phyloP scores from a whole-genome alignment of 2,888 invertebrate species.

The Tridacna gigas region DNA sequence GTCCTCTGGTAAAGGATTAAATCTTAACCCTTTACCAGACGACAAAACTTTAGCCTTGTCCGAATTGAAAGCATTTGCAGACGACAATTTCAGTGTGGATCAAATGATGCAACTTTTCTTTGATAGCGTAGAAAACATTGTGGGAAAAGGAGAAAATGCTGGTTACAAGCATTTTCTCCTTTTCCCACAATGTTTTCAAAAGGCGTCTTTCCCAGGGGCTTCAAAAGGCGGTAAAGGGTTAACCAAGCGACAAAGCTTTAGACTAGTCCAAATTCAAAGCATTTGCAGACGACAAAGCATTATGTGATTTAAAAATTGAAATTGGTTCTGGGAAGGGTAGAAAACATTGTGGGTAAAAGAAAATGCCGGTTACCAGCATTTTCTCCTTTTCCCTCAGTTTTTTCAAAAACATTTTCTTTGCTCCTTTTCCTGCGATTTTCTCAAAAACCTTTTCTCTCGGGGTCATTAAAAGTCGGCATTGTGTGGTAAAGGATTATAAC shows the following conservation, averaged over 20 bases:
- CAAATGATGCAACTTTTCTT: not conserved
- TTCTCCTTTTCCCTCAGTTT: too few relatives aligned
- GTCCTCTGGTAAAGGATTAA: too few relatives aligned
- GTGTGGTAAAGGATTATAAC: too few relatives aligned
- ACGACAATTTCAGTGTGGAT: not conserved
- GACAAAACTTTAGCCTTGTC: not conserved
- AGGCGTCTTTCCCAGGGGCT: not conserved
- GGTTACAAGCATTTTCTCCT: constrained; percentile 4
- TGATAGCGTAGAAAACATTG: not conserved
- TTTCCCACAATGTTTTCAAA: not conserved
- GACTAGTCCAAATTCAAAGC: too few relatives aligned
- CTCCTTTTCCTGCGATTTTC: not conserved
- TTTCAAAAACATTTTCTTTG: too few relatives aligned
- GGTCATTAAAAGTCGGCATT: not conserved
- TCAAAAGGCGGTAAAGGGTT: not conserved
- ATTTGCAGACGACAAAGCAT: too few relatives aligned
- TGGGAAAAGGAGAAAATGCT: constrained; percentile 4
- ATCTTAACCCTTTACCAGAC: not conserved
- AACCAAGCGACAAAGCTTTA: too few relatives aligned
- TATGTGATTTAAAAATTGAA: too few relatives aligned
- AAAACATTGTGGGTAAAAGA: too few relatives aligned
- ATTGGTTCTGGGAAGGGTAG: too few relatives aligned
- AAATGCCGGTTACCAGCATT: too few relatives aligned
- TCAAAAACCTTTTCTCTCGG: not conserved
- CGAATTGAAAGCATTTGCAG: not conserved